phyloP scores from a whole-genome alignment of 2,113 vertebrate genomes.

The Acrocephalus kingi region DNA sequence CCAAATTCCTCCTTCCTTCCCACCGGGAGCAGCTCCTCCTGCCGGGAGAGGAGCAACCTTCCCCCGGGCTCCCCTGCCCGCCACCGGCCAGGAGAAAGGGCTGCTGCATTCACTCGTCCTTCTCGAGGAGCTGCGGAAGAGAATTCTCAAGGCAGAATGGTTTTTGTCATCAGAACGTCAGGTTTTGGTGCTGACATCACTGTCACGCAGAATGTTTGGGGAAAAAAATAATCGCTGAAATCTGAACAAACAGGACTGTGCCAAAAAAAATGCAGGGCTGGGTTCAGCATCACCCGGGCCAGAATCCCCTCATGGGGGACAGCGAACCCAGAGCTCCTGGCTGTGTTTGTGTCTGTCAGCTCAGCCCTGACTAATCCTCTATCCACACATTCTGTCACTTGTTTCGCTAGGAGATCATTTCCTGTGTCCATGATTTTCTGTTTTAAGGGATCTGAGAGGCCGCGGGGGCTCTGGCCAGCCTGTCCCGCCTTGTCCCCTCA shows the following conservation, averaged over 20 bases:
- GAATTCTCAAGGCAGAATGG: fast-evolving
- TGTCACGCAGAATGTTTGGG: fast-evolving
- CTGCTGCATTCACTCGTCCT: fast-evolving
- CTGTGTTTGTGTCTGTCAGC: neutral
- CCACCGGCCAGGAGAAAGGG: fast-evolving
- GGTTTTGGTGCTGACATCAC: neutral
- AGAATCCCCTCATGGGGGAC: fast-evolving
- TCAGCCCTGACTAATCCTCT: neutral
- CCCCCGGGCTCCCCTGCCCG: fast-evolving
- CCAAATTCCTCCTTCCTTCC: neutral
- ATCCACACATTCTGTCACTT: neutral
- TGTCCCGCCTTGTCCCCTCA: neutral
- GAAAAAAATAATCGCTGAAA: neutral
- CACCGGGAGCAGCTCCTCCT: neutral
- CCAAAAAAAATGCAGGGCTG: neutral
- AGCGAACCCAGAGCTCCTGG: neutral
- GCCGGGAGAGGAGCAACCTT: neutral
- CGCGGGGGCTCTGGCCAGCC: fast-evolving
- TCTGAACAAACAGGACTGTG: neutral
- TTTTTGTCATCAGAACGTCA: neutral
- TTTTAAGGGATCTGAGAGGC: neutral
- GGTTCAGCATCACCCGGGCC: neutral
- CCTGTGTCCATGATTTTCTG: neutral
- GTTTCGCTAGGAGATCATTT: fast-evolving
- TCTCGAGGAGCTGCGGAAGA: neutral